phyloP scores from a whole-genome alignment of 2,888 invertebrate genomes.

The Incurvaria masculella region DNA sequence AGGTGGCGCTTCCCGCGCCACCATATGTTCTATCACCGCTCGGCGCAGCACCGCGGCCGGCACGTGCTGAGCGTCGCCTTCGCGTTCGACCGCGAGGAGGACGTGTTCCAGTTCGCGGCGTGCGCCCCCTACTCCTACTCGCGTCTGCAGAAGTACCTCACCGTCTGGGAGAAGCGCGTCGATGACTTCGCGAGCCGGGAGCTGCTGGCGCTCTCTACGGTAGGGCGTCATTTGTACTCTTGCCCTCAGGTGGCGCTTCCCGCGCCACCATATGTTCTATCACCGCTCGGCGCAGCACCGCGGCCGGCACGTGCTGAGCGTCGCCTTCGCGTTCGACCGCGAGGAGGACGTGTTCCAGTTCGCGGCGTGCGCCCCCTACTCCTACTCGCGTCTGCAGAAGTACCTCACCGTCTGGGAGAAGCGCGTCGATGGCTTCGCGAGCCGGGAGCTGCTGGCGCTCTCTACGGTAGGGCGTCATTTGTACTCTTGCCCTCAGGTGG shows the following conservation, averaged over 20 bases:
- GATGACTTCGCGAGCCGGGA: conserved; percentile 66
- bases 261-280: conserved; percentile 84
- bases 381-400: conserved; percentile 87
- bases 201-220: conserved; percentile 64
- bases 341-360: conserved; percentile 97
- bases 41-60: conserved; percentile 82
- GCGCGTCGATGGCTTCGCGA: conserved; percentile 63
- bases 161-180: conserved; percentile 63
- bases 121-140: conserved; percentile 96
- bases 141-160: conserved; percentile 80
- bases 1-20: conserved; percentile 78
- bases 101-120: conserved; percentile 92
- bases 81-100: conserved; percentile 92
- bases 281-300: conserved; percentile 87
- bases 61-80: conserved; percentile 93
- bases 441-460: conserved; percentile 67
- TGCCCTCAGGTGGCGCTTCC: conserved; percentile 78
- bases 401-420: conserved; percentile 70
- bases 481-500: too few relatives aligned
- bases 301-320: conserved; percentile 88
- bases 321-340: conserved; percentile 91
- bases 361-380: conserved; percentile 90
- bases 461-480: conserved; percentile 64
- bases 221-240: too few relatives aligned
- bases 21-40: conserved; percentile 90